Percentiles rank a stretch among this genome's conserved stretches.
Evolutionary conservation across 2,888 invertebrate species (phyloP).

Genomic region (Tiphia femorata): DNA sequence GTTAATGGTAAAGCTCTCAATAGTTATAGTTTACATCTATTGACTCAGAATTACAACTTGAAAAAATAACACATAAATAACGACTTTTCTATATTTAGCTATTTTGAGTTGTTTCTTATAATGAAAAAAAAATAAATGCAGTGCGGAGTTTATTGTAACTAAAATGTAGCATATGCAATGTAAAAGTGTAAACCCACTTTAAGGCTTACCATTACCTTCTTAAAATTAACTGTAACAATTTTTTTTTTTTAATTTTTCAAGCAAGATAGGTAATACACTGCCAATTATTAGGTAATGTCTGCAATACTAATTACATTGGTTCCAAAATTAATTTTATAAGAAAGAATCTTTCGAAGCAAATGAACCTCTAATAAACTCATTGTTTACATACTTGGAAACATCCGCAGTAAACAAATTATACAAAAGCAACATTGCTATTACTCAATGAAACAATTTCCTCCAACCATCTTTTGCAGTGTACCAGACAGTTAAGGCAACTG

Average conservation of each 20-base stretch:
- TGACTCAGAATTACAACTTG: no score
- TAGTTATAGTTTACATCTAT: neutral
- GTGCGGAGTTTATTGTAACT: neutral
- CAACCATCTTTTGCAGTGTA: no score
- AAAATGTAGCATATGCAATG: neutral
- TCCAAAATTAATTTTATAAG: constrained; percentile 33
- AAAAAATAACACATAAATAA: no score
- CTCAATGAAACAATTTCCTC: neutral
- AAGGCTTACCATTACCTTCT: constrained; percentile 7
- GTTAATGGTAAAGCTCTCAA: neutral
- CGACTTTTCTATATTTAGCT: no score
- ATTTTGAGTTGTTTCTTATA: no score
- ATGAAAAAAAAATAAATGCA: no score
- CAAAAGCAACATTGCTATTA: constrained; percentile 1
- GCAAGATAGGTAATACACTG: constrained; percentile 14
- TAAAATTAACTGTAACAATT: constrained; percentile 2
- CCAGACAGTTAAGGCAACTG: neutral
- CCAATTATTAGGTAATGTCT: constrained; percentile 5
- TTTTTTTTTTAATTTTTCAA: neutral
- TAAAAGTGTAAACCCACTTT: constrained; percentile 13
- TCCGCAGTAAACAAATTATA: neutral
- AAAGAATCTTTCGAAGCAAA: constrained; percentile 43
- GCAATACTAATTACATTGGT: constrained; percentile 3
- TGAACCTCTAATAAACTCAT: constrained; percentile 32
- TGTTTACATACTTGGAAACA: constrained; percentile 23